Conservation (phyloP, 2,888 invertebrate genomes). For the Athalia rosae region DNA sequence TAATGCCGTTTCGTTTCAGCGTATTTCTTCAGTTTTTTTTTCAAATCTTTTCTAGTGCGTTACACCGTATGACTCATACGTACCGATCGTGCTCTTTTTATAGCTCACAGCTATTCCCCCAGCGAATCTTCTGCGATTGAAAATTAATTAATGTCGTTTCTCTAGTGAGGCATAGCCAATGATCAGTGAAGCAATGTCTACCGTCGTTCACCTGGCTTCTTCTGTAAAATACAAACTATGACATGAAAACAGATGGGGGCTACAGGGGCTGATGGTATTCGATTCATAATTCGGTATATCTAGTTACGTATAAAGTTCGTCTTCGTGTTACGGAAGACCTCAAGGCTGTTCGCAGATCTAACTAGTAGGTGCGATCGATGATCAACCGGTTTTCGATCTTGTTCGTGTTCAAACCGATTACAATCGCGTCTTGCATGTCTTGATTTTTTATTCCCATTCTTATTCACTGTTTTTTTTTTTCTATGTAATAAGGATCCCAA, state of each 20-base stretch:
- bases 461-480: slow-evolving; percentile 35
- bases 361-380: slow-evolving; percentile 4
- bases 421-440: not conserved
- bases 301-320: slow-evolving; percentile 25
- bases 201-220: not conserved
- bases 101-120: too few species aligned
- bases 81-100: too few species aligned
- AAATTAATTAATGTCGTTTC: not conserved
- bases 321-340: slow-evolving; percentile 21
- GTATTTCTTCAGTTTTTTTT: too few species aligned
- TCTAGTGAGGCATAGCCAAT: not conserved
- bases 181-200: not conserved
- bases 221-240: not conserved
- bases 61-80: too few species aligned
- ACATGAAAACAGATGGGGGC: not conserved
- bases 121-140: too few species aligned
- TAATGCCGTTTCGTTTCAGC: too few species aligned
- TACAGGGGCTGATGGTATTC: slow-evolving; percentile 12
- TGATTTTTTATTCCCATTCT: not conserved
- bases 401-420: slow-evolving; percentile 1
- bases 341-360: slow-evolving; percentile 30
- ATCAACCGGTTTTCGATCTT: slow-evolving; percentile 33
- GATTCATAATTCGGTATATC: slow-evolving; percentile 5
- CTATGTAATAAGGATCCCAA: too few species aligned
- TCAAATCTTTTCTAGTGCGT: too few species aligned